phyloP scores from a whole-genome alignment of 2,888 invertebrate genomes.

The Drosophila algonquin region DNA sequence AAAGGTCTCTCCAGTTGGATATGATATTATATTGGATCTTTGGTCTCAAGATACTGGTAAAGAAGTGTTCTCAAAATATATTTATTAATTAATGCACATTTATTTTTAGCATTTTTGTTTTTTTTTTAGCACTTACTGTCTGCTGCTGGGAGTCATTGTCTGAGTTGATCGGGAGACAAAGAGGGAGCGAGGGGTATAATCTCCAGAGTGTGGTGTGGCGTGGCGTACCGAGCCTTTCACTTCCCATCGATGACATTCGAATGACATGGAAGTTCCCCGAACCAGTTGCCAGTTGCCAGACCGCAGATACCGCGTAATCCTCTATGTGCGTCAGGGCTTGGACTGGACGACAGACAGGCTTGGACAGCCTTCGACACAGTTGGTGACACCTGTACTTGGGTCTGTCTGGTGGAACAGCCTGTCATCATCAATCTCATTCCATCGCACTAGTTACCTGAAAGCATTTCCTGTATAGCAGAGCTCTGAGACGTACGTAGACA shows the following conservation, averaged over 20 bases:
- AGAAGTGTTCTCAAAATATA: background rate
- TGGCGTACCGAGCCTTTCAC: constrained; percentile 25
- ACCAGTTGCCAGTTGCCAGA: background rate
- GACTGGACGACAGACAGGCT: constrained; percentile 26
- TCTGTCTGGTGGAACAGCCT: constrained; percentile 6
- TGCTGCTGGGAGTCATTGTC: constrained; percentile 3
- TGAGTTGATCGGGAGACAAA: background rate
- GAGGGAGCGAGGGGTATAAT: background rate
- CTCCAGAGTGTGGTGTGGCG: background rate
- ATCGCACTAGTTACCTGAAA: constrained; percentile 9
- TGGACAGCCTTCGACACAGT: constrained; percentile 12
- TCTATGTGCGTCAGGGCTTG: constrained; percentile 12
- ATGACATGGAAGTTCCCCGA: constrained; percentile 12
- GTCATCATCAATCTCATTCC: constrained; percentile 22
- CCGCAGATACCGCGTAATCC: constrained; percentile 19
- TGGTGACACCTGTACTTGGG: constrained; percentile 9
- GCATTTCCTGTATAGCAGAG: constrained; percentile 26
- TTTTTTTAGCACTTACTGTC: background rate
- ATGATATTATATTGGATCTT: background rate
- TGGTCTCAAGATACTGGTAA: background rate
- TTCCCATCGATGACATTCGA: constrained; percentile 1
- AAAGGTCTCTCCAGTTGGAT: constrained; percentile 21
- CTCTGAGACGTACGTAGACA: constrained; percentile 1
- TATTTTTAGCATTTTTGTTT: constrained; percentile 14
- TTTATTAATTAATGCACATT: background rate